phyloP scores from a whole-genome alignment of 2,888 invertebrate species.

The Pseudeuparius sepicola region DNA sequence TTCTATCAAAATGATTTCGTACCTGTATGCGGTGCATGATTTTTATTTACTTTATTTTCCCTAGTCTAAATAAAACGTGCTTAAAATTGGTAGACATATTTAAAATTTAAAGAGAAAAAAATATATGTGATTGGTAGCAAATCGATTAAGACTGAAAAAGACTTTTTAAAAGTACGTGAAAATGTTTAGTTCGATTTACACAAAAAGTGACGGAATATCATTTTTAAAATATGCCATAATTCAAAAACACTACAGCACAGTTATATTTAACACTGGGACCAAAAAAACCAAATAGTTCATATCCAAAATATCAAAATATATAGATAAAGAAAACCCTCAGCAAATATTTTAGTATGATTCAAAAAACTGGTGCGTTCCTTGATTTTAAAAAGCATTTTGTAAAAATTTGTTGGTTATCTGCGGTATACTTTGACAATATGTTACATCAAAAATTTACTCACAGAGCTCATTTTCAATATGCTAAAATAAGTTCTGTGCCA shows the following conservation, averaged over 20 bases:
- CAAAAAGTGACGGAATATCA: too few species aligned
- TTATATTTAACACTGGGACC: slow-evolving; percentile 37
- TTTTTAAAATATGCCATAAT: slow-evolving; percentile 37
- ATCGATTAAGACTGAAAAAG: slow-evolving; percentile 37
- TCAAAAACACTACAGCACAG: slow-evolving; percentile 23
- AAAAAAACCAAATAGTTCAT: slow-evolving; percentile 36
- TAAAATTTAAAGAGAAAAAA: slow-evolving; percentile 21
- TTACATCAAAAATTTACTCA: too few species aligned
- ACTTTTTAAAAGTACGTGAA: slow-evolving; percentile 26
- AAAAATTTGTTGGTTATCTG: too few species aligned
- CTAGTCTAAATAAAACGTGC: slow-evolving; percentile 24
- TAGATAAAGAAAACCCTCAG: too few species aligned
- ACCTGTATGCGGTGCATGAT: slow-evolving; percentile 27
- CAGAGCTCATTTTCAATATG: too few species aligned
- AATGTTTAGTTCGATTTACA: too few species aligned
- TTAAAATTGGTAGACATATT: slow-evolving; percentile 25
- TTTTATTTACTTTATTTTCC: slow-evolving; percentile 20
- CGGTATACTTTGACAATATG: too few species aligned
- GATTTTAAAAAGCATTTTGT: too few species aligned
- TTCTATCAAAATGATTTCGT: slow-evolving; percentile 24
- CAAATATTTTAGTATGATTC: too few species aligned
- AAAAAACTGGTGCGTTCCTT: too few species aligned
- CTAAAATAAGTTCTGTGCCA: too few species aligned
- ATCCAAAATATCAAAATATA: slow-evolving; percentile 38
- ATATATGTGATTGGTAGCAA: slow-evolving; percentile 37